Evolutionary conservation across 2,113 vertebrate species (phyloP), one percentile per base, ranked within the genome.

Genomic region (Labrus mixtus): DNA sequence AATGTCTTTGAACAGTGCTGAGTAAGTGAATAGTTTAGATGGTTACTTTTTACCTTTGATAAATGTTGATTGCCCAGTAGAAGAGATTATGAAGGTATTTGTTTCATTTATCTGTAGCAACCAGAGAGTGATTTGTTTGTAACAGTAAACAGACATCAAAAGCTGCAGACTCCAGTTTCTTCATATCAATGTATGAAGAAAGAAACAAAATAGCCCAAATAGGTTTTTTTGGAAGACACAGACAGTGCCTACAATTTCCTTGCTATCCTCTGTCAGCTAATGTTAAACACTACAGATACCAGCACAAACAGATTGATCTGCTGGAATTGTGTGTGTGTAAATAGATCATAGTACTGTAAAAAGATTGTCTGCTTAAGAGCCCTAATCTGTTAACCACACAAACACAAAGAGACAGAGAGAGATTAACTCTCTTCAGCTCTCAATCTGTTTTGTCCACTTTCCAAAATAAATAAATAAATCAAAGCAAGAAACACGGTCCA

Each of bases 341-440:
- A 73, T 10, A 68, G 10, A 64, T 43, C 39, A 43, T 75, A 46
- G 36, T 69, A 46, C 11, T 45, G 53, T 19, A 58, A 56, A 58
- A 72, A 29, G 41, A 72, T 22, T 68, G 25, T 12, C 11, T 0
- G 15, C 36, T 73, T 63, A 59, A 33, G 20, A 68, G 23, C 48
- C 59, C 20, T 43, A 77, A 81, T 66, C 78, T 46, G 36, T 56
- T 29, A 82, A 79, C 22, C 71, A 53, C 46, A 43, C n/a, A 45
- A 64, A 79, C 62, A 68, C 29, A 76, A 62, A 68, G 36, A 64
- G 25, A 65, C 58, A 23, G 36, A 72, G 10, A 63, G 9, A 76
- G 62, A 81, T 84, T 74, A 80, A 73, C 36, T 68, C 62, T 60
- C 37, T 75, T 79, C 55, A 75, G 56, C 66, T 50, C 45, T 56